Evolutionary conservation across 2,888 invertebrate genomes (phyloP).

Genomic region (Troides helena): DNA sequence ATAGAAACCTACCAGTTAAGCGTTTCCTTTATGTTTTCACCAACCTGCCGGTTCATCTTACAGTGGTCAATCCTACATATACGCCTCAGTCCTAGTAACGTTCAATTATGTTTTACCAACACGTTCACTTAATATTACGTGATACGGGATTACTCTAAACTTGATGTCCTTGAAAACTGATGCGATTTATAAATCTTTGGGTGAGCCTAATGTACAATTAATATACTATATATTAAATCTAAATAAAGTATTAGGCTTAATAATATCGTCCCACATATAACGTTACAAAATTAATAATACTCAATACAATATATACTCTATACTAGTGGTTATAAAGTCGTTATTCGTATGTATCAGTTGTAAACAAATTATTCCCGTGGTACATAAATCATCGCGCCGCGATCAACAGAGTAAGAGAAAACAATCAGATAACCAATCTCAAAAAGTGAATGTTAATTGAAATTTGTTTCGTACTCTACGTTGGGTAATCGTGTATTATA

Average conservation of each 20-base stretch:
- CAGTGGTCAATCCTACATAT: too few species aligned
- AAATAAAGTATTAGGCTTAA: slow-evolving; percentile 23
- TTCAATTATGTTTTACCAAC: too few species aligned
- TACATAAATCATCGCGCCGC: slow-evolving; percentile 40
- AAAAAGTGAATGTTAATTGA: slow-evolving; percentile 42
- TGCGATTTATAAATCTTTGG: too few species aligned
- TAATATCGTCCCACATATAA: slow-evolving; percentile 21
- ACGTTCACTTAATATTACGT: too few species aligned
- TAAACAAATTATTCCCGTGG: slow-evolving; percentile 34
- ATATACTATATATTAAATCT: slow-evolving; percentile 5
- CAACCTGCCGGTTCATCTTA: too few species aligned
- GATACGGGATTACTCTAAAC: too few species aligned
- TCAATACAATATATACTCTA: slow-evolving; percentile 19
- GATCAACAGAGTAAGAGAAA: slow-evolving; percentile 40
- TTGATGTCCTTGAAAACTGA: too few species aligned
- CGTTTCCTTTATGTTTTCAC: too few species aligned
- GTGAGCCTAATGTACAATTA: slow-evolving; percentile 1
- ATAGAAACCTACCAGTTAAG: too few species aligned
- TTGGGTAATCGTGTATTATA: slow-evolving; percentile 16
- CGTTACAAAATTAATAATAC: background rate
- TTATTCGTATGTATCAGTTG: slow-evolving; percentile 1
- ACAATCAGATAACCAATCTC: slow-evolving; percentile 41
- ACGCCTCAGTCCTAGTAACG: too few species aligned
- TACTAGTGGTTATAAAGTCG: background rate
- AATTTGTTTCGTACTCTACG: slow-evolving; percentile 34